Percentiles rank a stretch among this genome's conserved stretches.
These are phyloP conservation scores for Lasioglossum morio DNA, from an alignment of 2,888 invertebrate species.

Conservation along the genomic window DNA sequence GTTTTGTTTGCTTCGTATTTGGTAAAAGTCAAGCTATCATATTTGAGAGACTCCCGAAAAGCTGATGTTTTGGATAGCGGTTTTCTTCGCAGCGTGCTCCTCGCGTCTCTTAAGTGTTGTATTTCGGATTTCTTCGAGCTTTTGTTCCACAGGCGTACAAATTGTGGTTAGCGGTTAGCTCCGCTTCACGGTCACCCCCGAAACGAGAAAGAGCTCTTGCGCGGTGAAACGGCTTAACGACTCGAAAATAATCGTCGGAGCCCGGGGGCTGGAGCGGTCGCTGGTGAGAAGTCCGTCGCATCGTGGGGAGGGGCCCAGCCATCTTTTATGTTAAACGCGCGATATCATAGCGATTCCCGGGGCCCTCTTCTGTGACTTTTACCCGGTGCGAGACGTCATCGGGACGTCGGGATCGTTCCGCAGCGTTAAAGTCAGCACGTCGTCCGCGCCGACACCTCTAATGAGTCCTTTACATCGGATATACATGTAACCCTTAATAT, in stretches of 20 bases:
- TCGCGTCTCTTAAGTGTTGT: neutral
- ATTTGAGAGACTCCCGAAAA: neutral
- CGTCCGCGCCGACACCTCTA: conserved; percentile 43
- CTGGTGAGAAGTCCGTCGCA: conserved; percentile 42
- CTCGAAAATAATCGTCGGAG: conserved; percentile 73
- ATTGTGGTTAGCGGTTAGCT: conserved; percentile 77
- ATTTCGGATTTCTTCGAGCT: conserved; percentile 32
- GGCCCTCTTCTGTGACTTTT: neutral
- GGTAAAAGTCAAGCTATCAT: neutral
- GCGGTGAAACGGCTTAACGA: conserved; percentile 69
- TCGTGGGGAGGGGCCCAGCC: conserved; percentile 18
- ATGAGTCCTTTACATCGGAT: conserved; percentile 39
- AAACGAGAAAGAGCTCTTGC: conserved; percentile 66
- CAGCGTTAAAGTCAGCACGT: conserved; percentile 20
- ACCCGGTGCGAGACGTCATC: conserved; percentile 2
- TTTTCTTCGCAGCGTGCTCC: neutral
- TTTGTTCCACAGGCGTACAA: conserved; percentile 58
- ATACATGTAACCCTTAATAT: conserved; percentile 30
- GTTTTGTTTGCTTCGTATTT: neutral
- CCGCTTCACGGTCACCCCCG: conserved; percentile 72
- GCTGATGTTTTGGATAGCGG: neutral
- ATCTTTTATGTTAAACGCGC: conserved; percentile 34
- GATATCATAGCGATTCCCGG: conserved; percentile 23
- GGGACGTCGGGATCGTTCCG: neutral
- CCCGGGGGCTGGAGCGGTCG: conserved; percentile 48